Base-by-base conservation (phyloP, 2,797 vertebrate genomes). In the Smutsia temminckii region DNA sequence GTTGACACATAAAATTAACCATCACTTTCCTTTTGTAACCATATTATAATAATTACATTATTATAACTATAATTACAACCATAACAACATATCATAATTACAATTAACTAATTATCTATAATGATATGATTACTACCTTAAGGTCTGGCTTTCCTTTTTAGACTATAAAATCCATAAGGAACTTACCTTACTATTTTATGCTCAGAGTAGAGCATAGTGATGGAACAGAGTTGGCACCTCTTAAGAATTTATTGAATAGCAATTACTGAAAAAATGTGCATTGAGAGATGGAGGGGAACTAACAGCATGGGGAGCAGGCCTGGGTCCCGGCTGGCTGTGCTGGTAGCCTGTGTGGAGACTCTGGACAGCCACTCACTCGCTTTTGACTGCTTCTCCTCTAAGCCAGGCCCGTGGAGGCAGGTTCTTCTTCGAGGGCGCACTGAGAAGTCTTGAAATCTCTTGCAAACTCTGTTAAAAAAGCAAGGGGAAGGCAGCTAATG, bases 221-320 rank as follows among this genome's bases (percentile, higher is more conserved):
- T 25, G 34, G 83, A 78, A 40, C 49, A 64, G 40, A 89, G 55
- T 66, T 75, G 72, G 20, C 16, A 37, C 57, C 80, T 86, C 90
- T 59, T 84, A 86, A 83, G 78, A 94, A 95, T 85, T 90, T 95
- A 85, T 85, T 75, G 81, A 79, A 80, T 92, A 69, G 85, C 9
- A 74, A 61, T 87, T 83, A 40, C 57, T 55, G 68, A 93, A 51
- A 49, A 96, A 74, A 71, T 68, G 11, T 4, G 49, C 12, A 32
- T 1, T 17, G 63, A 64, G 8, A 40, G 40, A 89, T 32, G 34
- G 29, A 51, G 71, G 40, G 34, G 40, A 81, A 21, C 6, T 32
- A 64, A 79, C 14, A 53, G 27, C 16, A 5, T 66, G 61, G 20
- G 61, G 51, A n/a, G 23, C 20, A 72, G 55, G 40, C 2, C 2